Evolutionary conservation across 2,888 invertebrate species (phyloP).

Genomic region (Andrena camellia): DNA sequence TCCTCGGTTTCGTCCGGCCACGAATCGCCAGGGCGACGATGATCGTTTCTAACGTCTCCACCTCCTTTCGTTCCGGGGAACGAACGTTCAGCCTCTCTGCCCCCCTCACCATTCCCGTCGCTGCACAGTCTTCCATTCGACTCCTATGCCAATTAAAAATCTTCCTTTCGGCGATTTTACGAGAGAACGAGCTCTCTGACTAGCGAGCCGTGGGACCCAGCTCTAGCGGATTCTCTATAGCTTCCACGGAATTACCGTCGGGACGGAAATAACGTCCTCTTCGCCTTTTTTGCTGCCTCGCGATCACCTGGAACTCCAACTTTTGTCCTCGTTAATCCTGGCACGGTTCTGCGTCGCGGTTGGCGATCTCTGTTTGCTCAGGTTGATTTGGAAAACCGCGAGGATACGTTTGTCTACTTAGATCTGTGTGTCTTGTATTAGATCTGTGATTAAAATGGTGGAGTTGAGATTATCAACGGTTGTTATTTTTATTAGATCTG

Average conservation of each 20-base stretch:
- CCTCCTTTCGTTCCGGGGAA: constrained; percentile 27
- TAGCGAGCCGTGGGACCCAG: constrained; percentile 53
- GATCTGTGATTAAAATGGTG: too few species aligned
- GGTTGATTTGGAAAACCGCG: background rate
- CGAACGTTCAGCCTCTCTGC: background rate
- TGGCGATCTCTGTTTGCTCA: background rate
- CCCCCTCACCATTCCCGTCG: too few species aligned
- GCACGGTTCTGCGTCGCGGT: background rate
- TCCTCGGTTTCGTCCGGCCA: constrained; percentile 64
- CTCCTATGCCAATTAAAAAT: constrained; percentile 76
- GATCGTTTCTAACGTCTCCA: constrained; percentile 65
- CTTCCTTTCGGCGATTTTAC: constrained; percentile 77
- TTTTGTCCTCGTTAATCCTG: constrained; percentile 45
- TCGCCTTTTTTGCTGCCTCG: constrained; percentile 17
- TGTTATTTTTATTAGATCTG: too few species aligned
- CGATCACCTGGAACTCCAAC: constrained; percentile 30
- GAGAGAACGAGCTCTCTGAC: constrained; percentile 55
- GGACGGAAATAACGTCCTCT: constrained; percentile 33
- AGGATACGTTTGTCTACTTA: too few species aligned
- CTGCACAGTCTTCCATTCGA: constrained; percentile 43
- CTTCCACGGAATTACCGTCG: constrained; percentile 41
- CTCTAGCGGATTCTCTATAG: constrained; percentile 23
- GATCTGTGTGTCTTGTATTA: too few species aligned
- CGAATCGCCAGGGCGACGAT: constrained; percentile 57
- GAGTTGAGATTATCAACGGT: too few species aligned